phyloP scores from a whole-genome alignment of 2,797 vertebrate genomes.

The Coregonus sp. region DNA sequence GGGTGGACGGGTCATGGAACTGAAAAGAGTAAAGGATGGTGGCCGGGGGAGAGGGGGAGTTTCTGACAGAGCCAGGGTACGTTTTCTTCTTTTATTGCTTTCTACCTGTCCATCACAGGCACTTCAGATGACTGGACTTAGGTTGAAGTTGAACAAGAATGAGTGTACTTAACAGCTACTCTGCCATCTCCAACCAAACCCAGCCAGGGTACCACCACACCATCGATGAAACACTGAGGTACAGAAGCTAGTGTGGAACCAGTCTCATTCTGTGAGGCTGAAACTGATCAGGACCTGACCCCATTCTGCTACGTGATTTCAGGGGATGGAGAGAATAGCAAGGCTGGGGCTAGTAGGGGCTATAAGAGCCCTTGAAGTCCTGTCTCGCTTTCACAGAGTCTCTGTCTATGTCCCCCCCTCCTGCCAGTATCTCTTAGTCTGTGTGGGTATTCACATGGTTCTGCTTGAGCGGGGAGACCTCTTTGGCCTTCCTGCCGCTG shows the following conservation, averaged over 20 bases:
- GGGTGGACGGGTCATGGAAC: constrained; percentile 33
- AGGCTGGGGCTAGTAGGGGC: not conserved
- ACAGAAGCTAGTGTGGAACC: not conserved
- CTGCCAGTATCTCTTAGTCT: constrained; percentile 61
- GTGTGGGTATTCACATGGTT: constrained; percentile 73
- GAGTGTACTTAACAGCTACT: not conserved
- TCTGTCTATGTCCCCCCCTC: not conserved
- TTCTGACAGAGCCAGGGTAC: not conserved
- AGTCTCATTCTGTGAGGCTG: not conserved
- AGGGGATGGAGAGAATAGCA: not conserved
- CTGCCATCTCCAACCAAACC: not conserved
- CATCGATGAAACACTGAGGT: not conserved
- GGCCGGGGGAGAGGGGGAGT: not conserved
- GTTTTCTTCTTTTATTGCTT: constrained; percentile 61
- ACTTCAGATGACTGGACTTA: constrained; percentile 74
- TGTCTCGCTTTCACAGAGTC: not conserved
- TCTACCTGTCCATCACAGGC: constrained; percentile 68
- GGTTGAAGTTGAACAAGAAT: constrained; percentile 52
- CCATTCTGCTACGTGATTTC: not conserved
- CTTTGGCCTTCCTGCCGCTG: constrained; percentile 40
- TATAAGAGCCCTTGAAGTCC: not conserved
- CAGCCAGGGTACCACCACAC: not conserved
- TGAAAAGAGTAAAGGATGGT: not conserved
- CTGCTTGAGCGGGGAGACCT: constrained; percentile 31
- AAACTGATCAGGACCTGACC: not conserved